Evolutionary conservation across 2,888 invertebrate genomes (phyloP).

Genomic region (Coleophora flavipennella): DNA sequence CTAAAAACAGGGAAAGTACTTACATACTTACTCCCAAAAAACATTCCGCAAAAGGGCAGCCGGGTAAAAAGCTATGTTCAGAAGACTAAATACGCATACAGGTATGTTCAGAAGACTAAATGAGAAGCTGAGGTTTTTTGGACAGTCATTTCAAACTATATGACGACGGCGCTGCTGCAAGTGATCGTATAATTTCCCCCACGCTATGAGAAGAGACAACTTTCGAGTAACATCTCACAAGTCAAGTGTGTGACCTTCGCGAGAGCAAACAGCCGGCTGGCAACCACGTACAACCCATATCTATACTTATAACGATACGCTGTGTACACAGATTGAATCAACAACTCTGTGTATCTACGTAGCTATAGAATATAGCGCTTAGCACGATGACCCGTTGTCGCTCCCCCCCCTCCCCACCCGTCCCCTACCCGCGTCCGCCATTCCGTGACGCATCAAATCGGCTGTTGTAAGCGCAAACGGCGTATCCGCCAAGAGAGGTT

Average conservation of each 20-base stretch:
- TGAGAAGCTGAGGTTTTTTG: no score
- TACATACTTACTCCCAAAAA: no score
- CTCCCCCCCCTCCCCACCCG: slow-evolving; percentile 19
- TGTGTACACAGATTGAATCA: slow-evolving; percentile 34
- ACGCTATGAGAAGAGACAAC: slow-evolving; percentile 4
- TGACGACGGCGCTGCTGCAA: no score
- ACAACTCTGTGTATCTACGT: slow-evolving; percentile 27
- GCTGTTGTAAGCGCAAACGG: slow-evolving; percentile 25
- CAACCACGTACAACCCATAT: slow-evolving; percentile 52
- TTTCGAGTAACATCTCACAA: slow-evolving; percentile 16
- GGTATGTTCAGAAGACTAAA: no score
- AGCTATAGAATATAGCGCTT: slow-evolving; percentile 26
- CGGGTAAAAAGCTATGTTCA: no score
- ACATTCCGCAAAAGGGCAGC: no score
- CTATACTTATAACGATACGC: slow-evolving; percentile 29
- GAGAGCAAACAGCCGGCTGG: slow-evolving; percentile 48
- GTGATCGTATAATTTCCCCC: neutral
- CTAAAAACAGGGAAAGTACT: no score
- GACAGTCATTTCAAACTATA: no score
- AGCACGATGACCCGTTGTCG: slow-evolving; percentile 61
- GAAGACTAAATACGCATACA: no score
- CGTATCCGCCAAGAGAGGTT: slow-evolving; percentile 22
- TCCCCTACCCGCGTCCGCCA: slow-evolving; percentile 28
- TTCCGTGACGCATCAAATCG: slow-evolving; percentile 49
- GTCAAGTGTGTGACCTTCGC: slow-evolving; percentile 55